Evolutionary conservation across 2,888 invertebrate species (phyloP).

Genomic region (Allacma fusca): DNA sequence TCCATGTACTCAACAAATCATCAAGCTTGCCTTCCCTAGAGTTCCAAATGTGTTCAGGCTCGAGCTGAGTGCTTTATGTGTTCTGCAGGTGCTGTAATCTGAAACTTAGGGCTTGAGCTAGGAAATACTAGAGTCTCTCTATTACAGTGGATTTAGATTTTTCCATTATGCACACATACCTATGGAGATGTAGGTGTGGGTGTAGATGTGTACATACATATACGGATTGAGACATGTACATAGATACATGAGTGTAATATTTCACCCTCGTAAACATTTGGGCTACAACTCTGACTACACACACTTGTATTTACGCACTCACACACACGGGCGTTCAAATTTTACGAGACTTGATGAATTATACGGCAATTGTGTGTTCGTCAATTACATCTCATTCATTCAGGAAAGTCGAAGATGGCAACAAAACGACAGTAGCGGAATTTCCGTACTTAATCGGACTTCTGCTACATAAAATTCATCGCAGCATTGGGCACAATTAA

Average conservation of each 20-base stretch:
- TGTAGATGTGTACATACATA: background rate
- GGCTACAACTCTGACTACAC: too few species aligned
- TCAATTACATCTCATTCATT: slow-evolving; percentile 2
- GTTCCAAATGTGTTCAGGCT: too few species aligned
- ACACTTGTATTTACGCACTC: background rate
- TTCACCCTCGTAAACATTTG: too few species aligned
- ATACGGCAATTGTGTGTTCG: slow-evolving; percentile 1
- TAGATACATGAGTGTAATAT: too few species aligned
- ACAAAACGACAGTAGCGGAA: slow-evolving; percentile 21
- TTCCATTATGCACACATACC: background rate
- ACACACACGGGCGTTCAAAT: background rate
- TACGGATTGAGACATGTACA: background rate
- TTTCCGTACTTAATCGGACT: slow-evolving; percentile 36
- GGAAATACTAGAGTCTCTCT: background rate
- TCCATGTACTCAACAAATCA: too few species aligned
- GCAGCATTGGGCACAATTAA: slow-evolving; percentile 52
- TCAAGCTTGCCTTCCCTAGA: too few species aligned
- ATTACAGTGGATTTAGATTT: background rate
- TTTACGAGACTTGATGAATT: slow-evolving; percentile 26
- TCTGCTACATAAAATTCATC: slow-evolving; percentile 49
- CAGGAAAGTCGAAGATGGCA: background rate
- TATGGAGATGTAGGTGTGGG: background rate
- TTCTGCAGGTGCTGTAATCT: too few species aligned
- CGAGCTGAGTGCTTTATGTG: too few species aligned
- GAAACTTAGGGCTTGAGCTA: too few species aligned